Percentiles rank a stretch among this genome's conserved stretches.
These are phyloP conservation scores for Actinia tenebrosa DNA, from an alignment of 64 coral and sea anemone genomes.

Conservation along the genomic window DNA sequence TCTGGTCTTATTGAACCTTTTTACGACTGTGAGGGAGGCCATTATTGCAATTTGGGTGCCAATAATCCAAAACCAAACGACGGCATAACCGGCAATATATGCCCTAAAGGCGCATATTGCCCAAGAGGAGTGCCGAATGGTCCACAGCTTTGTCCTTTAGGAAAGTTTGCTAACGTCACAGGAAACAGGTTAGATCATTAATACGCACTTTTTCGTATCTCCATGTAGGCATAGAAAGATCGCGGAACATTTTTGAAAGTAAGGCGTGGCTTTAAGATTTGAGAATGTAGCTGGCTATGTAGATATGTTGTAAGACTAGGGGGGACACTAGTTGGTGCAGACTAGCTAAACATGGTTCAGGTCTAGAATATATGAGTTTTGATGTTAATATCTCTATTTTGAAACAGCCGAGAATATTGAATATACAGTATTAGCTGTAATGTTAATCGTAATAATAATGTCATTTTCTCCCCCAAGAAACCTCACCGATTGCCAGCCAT, in stretches of 20 bases:
- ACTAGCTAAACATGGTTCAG: no score
- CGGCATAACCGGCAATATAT: conserved; percentile 66
- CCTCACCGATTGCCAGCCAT: conserved; percentile 78
- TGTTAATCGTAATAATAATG: neutral
- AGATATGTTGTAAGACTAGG: no score
- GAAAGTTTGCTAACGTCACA: conserved; percentile 87
- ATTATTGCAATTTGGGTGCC: conserved; percentile 69
- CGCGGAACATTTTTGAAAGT: no score
- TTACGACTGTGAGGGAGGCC: conserved; percentile 84
- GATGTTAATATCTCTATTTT: no score
- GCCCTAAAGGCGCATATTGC: conserved; percentile 82
- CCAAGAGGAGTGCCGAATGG: conserved; percentile 56
- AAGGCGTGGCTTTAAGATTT: no score
- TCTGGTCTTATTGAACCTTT: conserved; percentile 59
- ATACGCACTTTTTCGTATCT: neutral
- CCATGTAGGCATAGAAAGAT: no score
- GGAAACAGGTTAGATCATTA: conserved; percentile 64
- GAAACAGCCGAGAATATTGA: neutral
- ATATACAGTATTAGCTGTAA: neutral
- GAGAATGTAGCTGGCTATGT: no score
- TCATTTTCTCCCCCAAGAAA: conserved; percentile 44
- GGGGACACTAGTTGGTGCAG: no score
- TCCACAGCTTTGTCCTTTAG: conserved; percentile 64
- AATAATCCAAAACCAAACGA: conserved; percentile 52
- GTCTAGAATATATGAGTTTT: no score